Evolutionary conservation across 2,113 vertebrate species (phyloP), one percentile per base, ranked within the genome.

Genomic region (Malurus alboscapulatus): DNA sequence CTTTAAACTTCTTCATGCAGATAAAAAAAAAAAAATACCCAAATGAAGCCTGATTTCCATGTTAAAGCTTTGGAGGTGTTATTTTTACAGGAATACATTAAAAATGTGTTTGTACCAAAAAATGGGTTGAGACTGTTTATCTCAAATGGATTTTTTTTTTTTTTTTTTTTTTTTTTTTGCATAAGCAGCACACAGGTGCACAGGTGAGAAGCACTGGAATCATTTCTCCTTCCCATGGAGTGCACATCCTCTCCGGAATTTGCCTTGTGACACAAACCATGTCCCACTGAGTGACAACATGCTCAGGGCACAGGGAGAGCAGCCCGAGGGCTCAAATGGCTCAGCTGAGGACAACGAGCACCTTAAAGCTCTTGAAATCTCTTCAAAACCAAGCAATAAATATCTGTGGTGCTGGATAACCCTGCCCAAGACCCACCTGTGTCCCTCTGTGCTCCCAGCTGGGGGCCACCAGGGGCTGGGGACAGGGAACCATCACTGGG

Each of bases 341-440:
- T 66, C 59, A 0, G 0, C 7, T 0, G 7, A 25, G 25, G 29
- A 1, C 1, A 57, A 14, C 0, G 3, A 62, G 4, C 16, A 63
- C 24, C 45, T 62, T 0, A 14, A 57, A 55, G 45, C 34, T 58
- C 53, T 54, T 65, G 47, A 32, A 50, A 32, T 9, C 40, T 36
- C 53, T 32, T 67, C 16, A 19, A 61, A 22, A 4, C 16, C 16
- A 45, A 29, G 6, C 8, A 45, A 29, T 26, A 30, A 69, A 48
- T 20, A 2, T 0, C 13, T 8, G 27, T 4, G 59, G 1, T 17
- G 3, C 2, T 6, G n/a, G 16, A 5, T 3, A 6, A 4, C 25
- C 32, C 44, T 54, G 47, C 17, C 61, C 15, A 16, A 16, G 30
- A 8, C 29, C 26, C 30, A 7, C 22, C 47, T 2, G 2, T n/a